Conservation (phyloP, 2,888 invertebrate species). For the Cerastoderma edule region DNA sequence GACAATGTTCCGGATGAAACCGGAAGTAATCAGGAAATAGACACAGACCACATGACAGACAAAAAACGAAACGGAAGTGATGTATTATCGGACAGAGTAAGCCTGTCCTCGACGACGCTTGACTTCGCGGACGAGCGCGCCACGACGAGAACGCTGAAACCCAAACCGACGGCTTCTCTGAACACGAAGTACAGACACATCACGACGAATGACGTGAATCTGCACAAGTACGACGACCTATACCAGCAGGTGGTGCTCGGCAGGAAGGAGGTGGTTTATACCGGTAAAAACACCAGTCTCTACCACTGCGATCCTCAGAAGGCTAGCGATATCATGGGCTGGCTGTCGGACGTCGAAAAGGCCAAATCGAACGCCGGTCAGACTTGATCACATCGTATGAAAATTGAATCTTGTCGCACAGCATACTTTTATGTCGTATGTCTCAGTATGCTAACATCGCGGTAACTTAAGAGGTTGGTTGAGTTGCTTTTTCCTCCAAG, state of each 20-base stretch:
- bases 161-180: slow-evolving; percentile 35
- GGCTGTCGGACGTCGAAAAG: slow-evolving; percentile 39
- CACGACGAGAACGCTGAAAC: slow-evolving; percentile 10
- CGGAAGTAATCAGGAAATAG: not conserved
- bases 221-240: slow-evolving; percentile 31
- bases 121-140: not conserved
- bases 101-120: slow-evolving; percentile 10
- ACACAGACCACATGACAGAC: not conserved
- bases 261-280: not conserved
- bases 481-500: too few relatives aligned
- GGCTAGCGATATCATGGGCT: slow-evolving; percentile 43
- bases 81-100: slow-evolving; percentile 7
- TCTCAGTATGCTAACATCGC: too few relatives aligned
- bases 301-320: slow-evolving; percentile 43
- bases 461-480: too few relatives aligned
- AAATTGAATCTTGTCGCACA: too few relatives aligned
- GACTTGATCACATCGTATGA: too few relatives aligned
- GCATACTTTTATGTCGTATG: too few relatives aligned
- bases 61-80: not conserved
- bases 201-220: slow-evolving; percentile 43
- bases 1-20: slow-evolving; percentile 22
- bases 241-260: slow-evolving; percentile 5
- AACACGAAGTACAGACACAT: slow-evolving; percentile 53
- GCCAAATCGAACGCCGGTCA: too few relatives aligned
- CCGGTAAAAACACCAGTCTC: not conserved